These are phyloP conservation scores for Disparrhopalites patrizii DNA, from an alignment of 2,888 invertebrate species.

Conservation along the genomic window DNA sequence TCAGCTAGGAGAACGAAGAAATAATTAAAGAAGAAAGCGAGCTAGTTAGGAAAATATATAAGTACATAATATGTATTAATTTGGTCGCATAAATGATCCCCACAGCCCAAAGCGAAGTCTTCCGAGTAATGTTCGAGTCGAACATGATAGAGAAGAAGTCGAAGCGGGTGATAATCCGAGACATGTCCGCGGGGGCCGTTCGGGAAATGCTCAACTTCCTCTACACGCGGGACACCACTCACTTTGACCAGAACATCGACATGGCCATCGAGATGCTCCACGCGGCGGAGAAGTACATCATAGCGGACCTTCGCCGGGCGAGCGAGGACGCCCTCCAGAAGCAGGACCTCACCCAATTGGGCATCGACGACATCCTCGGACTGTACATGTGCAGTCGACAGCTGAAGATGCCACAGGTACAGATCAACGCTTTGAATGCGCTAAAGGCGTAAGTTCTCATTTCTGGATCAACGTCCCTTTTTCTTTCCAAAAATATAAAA, in stretches of 20 bases:
- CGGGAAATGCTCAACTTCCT: conserved; percentile 26
- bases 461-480: too few relatives aligned
- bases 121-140: conserved; percentile 27
- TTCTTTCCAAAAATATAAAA: too few relatives aligned
- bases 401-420: conserved; percentile 20
- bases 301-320: conserved; percentile 14
- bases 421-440: conserved; percentile 16
- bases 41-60: neutral
- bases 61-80: neutral
- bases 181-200: conserved; percentile 20
- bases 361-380: conserved; percentile 20
- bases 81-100: neutral
- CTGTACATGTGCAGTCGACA: conserved; percentile 24
- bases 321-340: conserved; percentile 15
- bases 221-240: conserved; percentile 14
- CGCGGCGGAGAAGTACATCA: conserved; percentile 25
- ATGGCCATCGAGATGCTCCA: conserved; percentile 29
- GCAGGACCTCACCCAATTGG: conserved; percentile 12
- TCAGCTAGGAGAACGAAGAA: neutral
- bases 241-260: conserved; percentile 23
- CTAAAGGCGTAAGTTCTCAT: conserved; percentile 15
- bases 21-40: neutral
- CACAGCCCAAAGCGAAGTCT: conserved; percentile 29
- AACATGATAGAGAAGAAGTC: conserved; percentile 26
- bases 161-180: conserved; percentile 23